Base-by-base conservation (phyloP, 2,888 invertebrate genomes). In the Thera britannica region DNA sequence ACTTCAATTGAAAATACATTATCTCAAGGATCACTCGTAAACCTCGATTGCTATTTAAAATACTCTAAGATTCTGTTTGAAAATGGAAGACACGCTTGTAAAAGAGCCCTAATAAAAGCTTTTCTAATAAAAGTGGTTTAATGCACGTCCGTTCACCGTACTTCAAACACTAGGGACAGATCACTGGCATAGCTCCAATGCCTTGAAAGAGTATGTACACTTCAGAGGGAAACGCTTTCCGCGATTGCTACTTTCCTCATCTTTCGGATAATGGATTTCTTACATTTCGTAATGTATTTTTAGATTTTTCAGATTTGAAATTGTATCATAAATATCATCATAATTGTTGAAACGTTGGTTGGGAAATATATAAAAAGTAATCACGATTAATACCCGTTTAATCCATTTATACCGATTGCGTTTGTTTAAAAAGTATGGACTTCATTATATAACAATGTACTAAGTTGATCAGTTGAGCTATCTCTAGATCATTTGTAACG, bases 81-180 rank as follows among this genome's bases (percentile, higher is more conserved):
- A 12, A 36, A 58, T 38, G 46, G 35, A 9, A 65, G 58, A 62
- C 65, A 67, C 67, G 72, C 68, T 67, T 70, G 70, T 75, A 64
- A 70, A 74, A 67, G 67, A 76, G 72, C 78, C 77, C 79, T 78
- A 81, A 81, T 83, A 81, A 81, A 83, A 83, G 77, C 75, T 78
- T 80, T 78, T 80, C 77, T 82, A 84, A 85, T 84, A 85, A 83
- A 85, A 84, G 77, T 75, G 78, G 79, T 81, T 81, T 82, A 82
- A 85, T 84, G 81, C 82, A 81, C 79, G 84, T 81, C 78, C 77
- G 77, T 72, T 74, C 72, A 51, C 63, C 70, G 73, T 72, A 74
- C 82, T 83, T 85, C 84, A 84, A 81, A 82, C 79, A 79, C 79
- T 80, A 77, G 78, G 77, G 83, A 83, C 80, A 81, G 80, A 79